These are phyloP conservation scores for Planococcus citri DNA, from an alignment of 1,140 invertebrate species.

Conservation along the genomic window DNA sequence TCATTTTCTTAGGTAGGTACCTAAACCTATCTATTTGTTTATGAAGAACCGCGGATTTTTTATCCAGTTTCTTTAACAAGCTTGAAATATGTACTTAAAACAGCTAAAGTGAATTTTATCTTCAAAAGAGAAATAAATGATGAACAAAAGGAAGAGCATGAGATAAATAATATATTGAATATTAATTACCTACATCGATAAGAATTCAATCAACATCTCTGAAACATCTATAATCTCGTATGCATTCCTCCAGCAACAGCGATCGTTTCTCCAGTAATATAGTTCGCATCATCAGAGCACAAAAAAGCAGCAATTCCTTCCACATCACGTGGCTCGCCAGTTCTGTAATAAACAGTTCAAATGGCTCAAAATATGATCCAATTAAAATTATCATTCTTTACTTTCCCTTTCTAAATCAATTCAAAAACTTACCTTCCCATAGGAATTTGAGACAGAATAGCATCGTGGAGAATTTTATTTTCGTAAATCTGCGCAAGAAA, in stretches of 20 bases:
- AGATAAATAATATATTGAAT: too few species aligned
- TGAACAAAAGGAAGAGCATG: too few species aligned
- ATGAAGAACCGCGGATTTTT: too few species aligned
- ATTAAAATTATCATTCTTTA: not conserved
- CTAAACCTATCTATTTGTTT: too few species aligned
- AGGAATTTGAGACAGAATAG: constrained; percentile 24
- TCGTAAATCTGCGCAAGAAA: constrained; percentile 20
- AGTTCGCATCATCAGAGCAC: constrained; percentile 78
- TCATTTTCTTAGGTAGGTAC: too few species aligned
- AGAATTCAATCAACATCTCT: too few species aligned
- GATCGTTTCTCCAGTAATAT: constrained; percentile 87
- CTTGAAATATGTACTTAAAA: too few species aligned
- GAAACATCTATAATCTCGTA: constrained; percentile 24
- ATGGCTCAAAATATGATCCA: not conserved
- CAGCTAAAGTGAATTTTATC: too few species aligned
- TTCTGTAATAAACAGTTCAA: constrained; percentile 7
- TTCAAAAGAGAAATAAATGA: too few species aligned
- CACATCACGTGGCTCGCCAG: constrained; percentile 55
- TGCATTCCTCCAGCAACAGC: constrained; percentile 61
- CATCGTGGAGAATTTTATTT: constrained; percentile 25
- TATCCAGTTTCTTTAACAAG: too few species aligned
- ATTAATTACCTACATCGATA: too few species aligned
- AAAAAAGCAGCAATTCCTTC: constrained; percentile 74
- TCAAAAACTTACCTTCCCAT: constrained; percentile 27
- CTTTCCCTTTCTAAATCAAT: constrained; percentile 17